Evolutionary conservation across 2,113 vertebrate genomes (phyloP).

Genomic region (Oncorhynchus mykiss): DNA sequence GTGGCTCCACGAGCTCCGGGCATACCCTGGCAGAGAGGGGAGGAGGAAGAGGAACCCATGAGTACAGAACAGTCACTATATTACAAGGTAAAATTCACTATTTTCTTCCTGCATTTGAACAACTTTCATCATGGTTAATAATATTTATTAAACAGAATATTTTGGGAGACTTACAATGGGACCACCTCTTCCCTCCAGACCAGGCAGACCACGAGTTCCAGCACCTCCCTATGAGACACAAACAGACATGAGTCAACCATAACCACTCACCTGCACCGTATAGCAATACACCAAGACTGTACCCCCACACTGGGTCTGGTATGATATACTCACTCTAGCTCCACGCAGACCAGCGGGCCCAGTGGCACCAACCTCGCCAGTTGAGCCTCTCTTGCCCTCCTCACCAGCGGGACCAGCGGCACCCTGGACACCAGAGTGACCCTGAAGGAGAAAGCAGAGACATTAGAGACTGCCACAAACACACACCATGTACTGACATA

Average conservation of each 20-base stretch:
- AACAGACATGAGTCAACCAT: neutral
- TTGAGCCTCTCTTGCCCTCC: conserved; percentile 93
- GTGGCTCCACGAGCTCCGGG: conserved; percentile 84
- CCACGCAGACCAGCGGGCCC: conserved; percentile 85
- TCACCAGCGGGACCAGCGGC: conserved; percentile 87
- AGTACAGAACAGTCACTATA: too few relatives aligned
- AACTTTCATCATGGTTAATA: neutral
- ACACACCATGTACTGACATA: too few relatives aligned
- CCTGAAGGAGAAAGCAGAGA: conserved; percentile 70
- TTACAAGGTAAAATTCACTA: too few relatives aligned
- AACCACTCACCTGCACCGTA: neutral
- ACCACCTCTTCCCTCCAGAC: conserved; percentile 88
- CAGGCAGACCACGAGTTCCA: conserved; percentile 91
- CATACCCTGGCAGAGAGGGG: conserved; percentile 77
- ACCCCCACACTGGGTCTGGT: conserved; percentile 65
- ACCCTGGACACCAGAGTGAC: conserved; percentile 82
- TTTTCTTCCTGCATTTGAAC: too few relatives aligned
- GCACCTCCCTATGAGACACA: conserved; percentile 79
- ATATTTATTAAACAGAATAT: conserved; percentile 3
- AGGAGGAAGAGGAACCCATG: neutral
- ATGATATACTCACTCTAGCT: conserved; percentile 82
- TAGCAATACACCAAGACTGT: neutral
- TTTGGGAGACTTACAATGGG: conserved; percentile 79
- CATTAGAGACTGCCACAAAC: neutral
- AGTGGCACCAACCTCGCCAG: conserved; percentile 84